Evolutionary conservation across 1,140 invertebrate genomes (phyloP).

Genomic region (Euschistus heros): DNA sequence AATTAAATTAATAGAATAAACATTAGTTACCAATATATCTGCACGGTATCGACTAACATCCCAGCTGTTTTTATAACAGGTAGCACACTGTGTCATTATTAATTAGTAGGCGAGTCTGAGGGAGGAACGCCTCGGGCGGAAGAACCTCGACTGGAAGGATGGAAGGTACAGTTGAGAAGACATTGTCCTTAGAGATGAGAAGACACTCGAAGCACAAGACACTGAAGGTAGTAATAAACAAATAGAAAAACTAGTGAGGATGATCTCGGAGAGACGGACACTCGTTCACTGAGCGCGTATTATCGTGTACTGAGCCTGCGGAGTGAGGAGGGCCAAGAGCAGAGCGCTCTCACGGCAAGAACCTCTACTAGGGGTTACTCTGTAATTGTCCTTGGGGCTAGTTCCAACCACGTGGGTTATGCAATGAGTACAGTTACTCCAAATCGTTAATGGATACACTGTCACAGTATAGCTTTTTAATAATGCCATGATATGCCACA

Average conservation of each 20-base stretch:
- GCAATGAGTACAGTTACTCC: slow-evolving; percentile 9
- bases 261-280: background rate
- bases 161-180: too few species aligned
- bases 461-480: too few species aligned
- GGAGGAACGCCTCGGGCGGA: too few species aligned
- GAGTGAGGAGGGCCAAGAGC: background rate
- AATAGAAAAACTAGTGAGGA: background rate
- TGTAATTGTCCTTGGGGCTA: slow-evolving; percentile 19
- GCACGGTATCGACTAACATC: slow-evolving; percentile 10
- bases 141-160: too few species aligned
- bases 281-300: background rate
- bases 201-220: background rate
- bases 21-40: background rate
- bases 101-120: too few species aligned
- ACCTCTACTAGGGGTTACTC: slow-evolving; percentile 23
- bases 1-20: background rate
- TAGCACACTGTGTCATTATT: background rate
- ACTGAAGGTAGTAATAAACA: background rate
- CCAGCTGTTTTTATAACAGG: background rate
- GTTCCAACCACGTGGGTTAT: slow-evolving; percentile 17
- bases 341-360: slow-evolving; percentile 2
- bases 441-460: too few species aligned
- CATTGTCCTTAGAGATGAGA: too few species aligned
- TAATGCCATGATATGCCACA: too few species aligned
- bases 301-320: background rate